Base-by-base conservation (phyloP, 2,888 invertebrate genomes). In the Lissonota sp. region DNA sequence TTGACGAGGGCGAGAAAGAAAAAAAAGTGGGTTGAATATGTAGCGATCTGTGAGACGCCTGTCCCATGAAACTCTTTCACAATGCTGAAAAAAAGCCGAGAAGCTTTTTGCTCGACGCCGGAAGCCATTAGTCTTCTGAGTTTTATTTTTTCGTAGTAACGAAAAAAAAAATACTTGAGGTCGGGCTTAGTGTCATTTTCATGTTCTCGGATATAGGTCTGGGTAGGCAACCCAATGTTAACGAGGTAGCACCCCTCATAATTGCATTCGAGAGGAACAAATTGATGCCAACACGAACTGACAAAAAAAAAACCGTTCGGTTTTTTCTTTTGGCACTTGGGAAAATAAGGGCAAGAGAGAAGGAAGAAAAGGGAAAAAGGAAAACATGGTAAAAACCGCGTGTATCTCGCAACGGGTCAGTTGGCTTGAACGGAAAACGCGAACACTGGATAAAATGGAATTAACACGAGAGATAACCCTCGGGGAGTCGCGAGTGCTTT, bases 71-170 rank as follows among this genome's bases (percentile, higher is more conserved):
- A 37, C 4, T 55, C 44, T n/a, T 42, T 57, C 12, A n/a, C 10
- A 10, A 37, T 44, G 40, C 42, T 5, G 46, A 44, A 69, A 42
- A 26, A 37, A 37, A n/a, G 14, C 10, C 42, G 55, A 16, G 26
- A 0, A 57, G 14, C 44, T 70, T 58, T 70, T 70, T 46, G 46
- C 70, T 37, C 12, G 16, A 26, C 44, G 16, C 12, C 57, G 37
- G 12, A 70, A 70, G 40, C 57, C 70, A 70, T 70, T 70, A 70
- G 39, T 37, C 40, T n/a, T 42, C 26, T 67, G 12, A 5, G 14
- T 12, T 7, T 53, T 26, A 26, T 63, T 63, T 63, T 44, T 49
- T 37, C 44, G 5, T 53, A 10, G 0, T 44, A 55, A 57, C 55
- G 10, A 39, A 66, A 51, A 39, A 37, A 66, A 39, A 53, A 16